These are phyloP conservation scores for Oscheius sp. DNA, from an alignment of 2,888 invertebrate genomes.

Conservation along the genomic window DNA sequence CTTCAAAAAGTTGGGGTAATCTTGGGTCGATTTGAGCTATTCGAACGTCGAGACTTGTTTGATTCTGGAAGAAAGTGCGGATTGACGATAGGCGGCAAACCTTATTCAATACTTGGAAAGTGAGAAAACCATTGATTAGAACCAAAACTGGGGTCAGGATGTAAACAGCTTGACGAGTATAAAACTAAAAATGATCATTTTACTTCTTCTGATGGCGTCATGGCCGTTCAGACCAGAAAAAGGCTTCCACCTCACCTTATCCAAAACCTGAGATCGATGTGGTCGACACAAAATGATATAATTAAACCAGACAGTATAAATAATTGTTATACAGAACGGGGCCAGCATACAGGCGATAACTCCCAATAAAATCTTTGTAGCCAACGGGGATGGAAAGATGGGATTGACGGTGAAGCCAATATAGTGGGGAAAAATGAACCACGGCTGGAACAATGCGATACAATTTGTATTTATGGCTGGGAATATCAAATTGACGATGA, in stretches of 20 bases:
- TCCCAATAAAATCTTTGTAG: not conserved
- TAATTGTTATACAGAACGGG: not conserved
- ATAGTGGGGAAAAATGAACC: not conserved
- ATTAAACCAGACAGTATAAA: conserved; percentile 7
- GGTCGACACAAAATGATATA: conserved; percentile 1
- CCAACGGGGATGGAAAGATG: not conserved
- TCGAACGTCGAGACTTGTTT: not conserved
- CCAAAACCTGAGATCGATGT: conserved; percentile 1
- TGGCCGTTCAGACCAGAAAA: too few relatives aligned
- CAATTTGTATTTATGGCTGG: not conserved
- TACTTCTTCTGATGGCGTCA: not conserved
- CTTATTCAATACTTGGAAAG: not conserved
- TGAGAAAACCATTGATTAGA: not conserved
- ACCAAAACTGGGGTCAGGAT: not conserved
- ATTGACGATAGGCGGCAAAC: not conserved
- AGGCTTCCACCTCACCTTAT: not conserved
- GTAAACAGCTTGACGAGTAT: not conserved
- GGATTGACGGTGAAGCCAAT: conserved; percentile 2
- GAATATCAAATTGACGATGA: not conserved
- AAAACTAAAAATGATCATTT: not conserved
- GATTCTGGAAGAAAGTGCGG: conserved; percentile 1
- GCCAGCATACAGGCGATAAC: not conserved
- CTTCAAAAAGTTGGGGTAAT: not conserved
- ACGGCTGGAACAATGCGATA: not conserved
- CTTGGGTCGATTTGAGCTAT: not conserved